Conservation (phyloP, 92 coral and sea anemone species). For the Phenganax stokvisi region DNA sequence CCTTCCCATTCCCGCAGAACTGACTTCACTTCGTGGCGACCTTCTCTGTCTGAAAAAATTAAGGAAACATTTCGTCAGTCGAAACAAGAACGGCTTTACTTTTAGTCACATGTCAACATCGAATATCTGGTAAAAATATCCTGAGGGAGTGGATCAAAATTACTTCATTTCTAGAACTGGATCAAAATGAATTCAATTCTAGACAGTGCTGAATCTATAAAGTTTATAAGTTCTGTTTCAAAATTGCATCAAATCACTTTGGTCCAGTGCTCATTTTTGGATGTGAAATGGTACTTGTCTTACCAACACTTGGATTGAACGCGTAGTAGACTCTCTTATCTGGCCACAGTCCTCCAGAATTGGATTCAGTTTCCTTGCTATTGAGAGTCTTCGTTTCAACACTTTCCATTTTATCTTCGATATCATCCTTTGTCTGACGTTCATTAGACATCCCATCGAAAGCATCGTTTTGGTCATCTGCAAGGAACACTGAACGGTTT, state of each 20-base stretch:
- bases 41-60: conserved; percentile 6
- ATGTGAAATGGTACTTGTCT: background rate
- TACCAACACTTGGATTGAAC: conserved; percentile 32
- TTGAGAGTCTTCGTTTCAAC: background rate
- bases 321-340: conserved; percentile 53
- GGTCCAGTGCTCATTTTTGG: background rate
- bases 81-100: background rate
- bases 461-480: background rate
- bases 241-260: background rate
- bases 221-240: too few relatives aligned
- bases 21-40: conserved; percentile 34
- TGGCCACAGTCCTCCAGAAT: conserved; percentile 46
- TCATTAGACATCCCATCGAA: background rate
- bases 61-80: background rate
- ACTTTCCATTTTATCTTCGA: background rate
- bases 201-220: too few relatives aligned
- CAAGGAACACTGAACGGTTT: background rate
- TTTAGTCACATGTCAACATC: too few relatives aligned
- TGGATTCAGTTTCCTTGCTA: background rate
- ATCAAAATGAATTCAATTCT: too few relatives aligned
- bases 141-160: too few relatives aligned
- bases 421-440: background rate
- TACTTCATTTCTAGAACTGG: too few relatives aligned
- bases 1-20: conserved; percentile 37
- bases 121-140: too few relatives aligned